phyloP scores from a whole-genome alignment of 2,888 invertebrate genomes.

The Synergus laeviventris region DNA sequence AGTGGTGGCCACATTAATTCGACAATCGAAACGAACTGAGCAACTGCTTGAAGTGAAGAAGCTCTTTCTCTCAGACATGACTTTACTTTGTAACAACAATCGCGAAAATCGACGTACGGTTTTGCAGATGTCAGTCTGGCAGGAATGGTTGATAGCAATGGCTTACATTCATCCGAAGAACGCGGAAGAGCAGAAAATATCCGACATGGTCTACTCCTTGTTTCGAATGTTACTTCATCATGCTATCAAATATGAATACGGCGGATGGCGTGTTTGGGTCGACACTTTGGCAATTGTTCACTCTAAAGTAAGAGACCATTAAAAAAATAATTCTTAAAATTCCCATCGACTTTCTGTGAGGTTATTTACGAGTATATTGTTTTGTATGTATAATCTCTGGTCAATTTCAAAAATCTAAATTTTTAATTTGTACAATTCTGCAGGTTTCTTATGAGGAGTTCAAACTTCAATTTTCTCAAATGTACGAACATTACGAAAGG shows the following conservation, averaged over 20 bases:
- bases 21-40: conserved; percentile 96
- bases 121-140: conserved; percentile 99
- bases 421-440: conserved; percentile 42
- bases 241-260: conserved; percentile 99
- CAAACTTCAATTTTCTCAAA: conserved; percentile 96
- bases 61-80: conserved; percentile 98
- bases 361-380: conserved; percentile 24
- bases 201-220: conserved; percentile 98
- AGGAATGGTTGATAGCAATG: conserved; percentile 99
- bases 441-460: conserved; percentile 99
- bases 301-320: conserved; percentile 86
- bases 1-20: conserved; percentile 97
- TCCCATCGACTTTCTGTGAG: too few relatives aligned
- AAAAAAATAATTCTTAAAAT: too few relatives aligned
- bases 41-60: conserved; percentile 95
- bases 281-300: conserved; percentile 99
- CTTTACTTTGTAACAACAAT: conserved; percentile 97
- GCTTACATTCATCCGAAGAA: conserved; percentile 98
- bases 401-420: neutral
- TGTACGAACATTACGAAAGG: conserved; percentile 97
- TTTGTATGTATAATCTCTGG: neutral
- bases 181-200: conserved; percentile 95
- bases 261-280: conserved; percentile 99
- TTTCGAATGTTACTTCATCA: conserved; percentile 99
- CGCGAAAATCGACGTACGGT: conserved; percentile 98